Base-by-base conservation (phyloP, 1,140 invertebrate species). In the Diachasmimorpha longicaudata region DNA sequence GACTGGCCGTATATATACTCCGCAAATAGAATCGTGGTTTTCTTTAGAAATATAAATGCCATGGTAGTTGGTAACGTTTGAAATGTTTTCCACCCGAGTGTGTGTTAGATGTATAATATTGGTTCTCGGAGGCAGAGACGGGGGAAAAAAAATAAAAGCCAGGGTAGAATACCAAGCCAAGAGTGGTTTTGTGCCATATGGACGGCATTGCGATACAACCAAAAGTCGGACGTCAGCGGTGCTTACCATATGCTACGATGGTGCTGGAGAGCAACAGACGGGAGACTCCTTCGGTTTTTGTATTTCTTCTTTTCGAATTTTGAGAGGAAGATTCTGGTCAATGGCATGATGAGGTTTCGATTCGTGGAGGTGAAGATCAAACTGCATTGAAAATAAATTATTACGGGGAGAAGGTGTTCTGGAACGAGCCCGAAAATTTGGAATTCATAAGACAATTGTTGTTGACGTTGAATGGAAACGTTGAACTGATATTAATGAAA, bases 211-310 rank as follows among this genome's bases (percentile, higher is more conserved):
- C 79, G 77, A 84, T 84, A n/a, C 81, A 76, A 79, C 36, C 68
- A 76, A 73, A 78, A 79, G 76, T 76, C 74, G 76, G 77, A 68
- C 76, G 73, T 79, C 77, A 77, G 77, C 69, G 70, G 77, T 77
- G 75, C 75, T 82, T 80, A 79, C 81, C 83, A 84, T 84, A 84
- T 84, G 83, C 80, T 83, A n/a, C 78, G 52, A 75, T 39, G 63
- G 19, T 44, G 68, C 8, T 52, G 52, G 1, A 72, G 21, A 72
- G 46, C 6, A 63, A 63, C 58, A 63, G 58, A 63, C 58, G 58
- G 58, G 58, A 63, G 58, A 63, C 58, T 71, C 31, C 25, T 71
- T 48, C 16, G n/a, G 9, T 46, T 46, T 46, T 70, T 48, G 14
- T 70, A 39, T 48, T 48, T 11, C 19, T 44, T 48, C 19, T 37